Conservation (phyloP, 2,888 invertebrate species). For the Acanthosoma haemorrhoidale region DNA sequence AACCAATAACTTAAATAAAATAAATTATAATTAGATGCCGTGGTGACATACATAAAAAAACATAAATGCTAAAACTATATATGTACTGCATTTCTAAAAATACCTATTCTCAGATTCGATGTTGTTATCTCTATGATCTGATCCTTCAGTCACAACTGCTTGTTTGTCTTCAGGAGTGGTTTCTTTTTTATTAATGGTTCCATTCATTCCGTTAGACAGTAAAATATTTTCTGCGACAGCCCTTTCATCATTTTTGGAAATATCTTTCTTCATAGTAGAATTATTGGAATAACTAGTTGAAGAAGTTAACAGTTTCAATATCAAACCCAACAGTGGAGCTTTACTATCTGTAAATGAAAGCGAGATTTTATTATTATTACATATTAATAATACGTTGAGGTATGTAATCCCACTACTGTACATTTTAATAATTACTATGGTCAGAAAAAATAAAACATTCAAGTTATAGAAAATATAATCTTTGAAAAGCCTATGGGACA, state of each 20-base stretch:
- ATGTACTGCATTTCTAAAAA: background rate
- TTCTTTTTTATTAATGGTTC: background rate
- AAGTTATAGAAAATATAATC: too few species aligned
- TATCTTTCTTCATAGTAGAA: slow-evolving; percentile 4
- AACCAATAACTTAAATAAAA: too few species aligned
- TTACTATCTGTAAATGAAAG: slow-evolving; percentile 31
- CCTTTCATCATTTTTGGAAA: background rate
- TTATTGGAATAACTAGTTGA: background rate
- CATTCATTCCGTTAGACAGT: slow-evolving; percentile 30
- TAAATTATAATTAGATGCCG: too few species aligned
- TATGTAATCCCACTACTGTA: too few species aligned
- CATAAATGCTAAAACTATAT: background rate
- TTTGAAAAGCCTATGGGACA: too few species aligned
- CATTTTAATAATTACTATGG: too few species aligned
- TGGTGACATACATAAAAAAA: background rate
- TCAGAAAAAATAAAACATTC: too few species aligned
- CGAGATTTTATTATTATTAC: background rate
- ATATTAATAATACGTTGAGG: too few species aligned
- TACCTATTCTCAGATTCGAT: background rate
- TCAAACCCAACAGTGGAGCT: slow-evolving; percentile 27
- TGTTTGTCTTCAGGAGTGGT: background rate
- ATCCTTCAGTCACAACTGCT: background rate
- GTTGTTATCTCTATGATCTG: background rate
- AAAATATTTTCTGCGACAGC: slow-evolving; percentile 7
- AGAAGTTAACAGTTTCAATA: slow-evolving; percentile 25